phyloP scores from a whole-genome alignment of 1,140 invertebrate species.

The Drosophila elegans region DNA sequence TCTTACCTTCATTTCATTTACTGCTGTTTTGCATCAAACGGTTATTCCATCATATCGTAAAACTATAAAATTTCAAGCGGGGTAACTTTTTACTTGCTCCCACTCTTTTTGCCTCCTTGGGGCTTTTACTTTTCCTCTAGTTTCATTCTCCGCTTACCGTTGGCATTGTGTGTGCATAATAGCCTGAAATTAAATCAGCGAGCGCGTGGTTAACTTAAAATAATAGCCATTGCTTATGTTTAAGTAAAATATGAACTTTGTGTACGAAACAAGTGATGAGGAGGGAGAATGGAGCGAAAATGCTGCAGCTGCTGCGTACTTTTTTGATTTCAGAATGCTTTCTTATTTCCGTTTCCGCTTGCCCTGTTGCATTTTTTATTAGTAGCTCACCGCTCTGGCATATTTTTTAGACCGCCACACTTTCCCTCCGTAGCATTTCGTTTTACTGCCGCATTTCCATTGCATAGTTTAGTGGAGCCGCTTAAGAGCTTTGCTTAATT shows the following conservation, averaged over 20 bases:
- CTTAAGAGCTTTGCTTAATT: conserved; percentile 47
- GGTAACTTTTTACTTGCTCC: conserved; percentile 22
- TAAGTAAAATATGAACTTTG: conserved; percentile 78
- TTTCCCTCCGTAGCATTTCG: not conserved
- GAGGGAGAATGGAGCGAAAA: not conserved
- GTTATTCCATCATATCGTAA: conserved; percentile 42
- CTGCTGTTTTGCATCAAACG: conserved; percentile 9
- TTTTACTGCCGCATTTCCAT: conserved; percentile 23
- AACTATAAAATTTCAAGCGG: conserved; percentile 34
- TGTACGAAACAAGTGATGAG: conserved; percentile 55
- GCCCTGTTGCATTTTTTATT: conserved; percentile 60
- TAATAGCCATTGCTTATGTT: conserved; percentile 83
- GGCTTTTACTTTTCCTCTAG: conserved; percentile 23
- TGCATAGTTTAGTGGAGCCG: conserved; percentile 30
- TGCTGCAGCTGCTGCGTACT: conserved; percentile 7
- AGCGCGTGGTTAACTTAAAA: conserved; percentile 81
- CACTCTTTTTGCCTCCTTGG: conserved; percentile 23
- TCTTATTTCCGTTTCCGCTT: conserved; percentile 70
- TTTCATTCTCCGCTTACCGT: conserved; percentile 58
- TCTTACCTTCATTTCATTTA: not conserved
- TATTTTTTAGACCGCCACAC: conserved; percentile 38
- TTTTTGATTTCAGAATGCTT: conserved; percentile 42
- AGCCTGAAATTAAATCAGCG: conserved; percentile 80
- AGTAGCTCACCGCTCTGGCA: conserved; percentile 20
- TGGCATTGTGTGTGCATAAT: conserved; percentile 79